These are phyloP conservation scores for Fulmarus glacialis DNA, from an alignment of 2,113 vertebrate genomes.

Conservation along the genomic window DNA sequence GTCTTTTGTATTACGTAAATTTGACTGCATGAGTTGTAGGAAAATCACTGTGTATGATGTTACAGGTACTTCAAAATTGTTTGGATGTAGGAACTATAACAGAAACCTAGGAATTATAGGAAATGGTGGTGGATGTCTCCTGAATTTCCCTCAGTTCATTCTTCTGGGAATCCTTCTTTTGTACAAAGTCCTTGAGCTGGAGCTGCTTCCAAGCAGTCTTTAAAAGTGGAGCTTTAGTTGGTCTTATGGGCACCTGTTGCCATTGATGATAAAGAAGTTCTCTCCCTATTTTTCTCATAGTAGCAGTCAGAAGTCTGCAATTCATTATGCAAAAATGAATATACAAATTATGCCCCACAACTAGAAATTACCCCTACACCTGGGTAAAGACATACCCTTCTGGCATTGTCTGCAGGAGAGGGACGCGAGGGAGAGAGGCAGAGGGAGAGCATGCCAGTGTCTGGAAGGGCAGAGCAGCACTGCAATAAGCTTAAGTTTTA, in stretches of 20 bases:
- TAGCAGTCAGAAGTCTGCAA: background rate
- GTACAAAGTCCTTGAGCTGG: background rate
- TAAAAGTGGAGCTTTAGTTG: background rate
- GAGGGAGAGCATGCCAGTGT: background rate
- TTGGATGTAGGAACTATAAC: background rate
- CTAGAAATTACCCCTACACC: background rate
- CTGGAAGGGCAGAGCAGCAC: background rate
- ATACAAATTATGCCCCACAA: too few species aligned
- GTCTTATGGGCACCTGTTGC: background rate
- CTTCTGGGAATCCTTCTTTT: background rate
- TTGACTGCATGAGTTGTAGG: slow-evolving; percentile 43
- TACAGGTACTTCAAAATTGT: slow-evolving; percentile 1
- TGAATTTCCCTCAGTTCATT: background rate
- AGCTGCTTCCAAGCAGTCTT: background rate
- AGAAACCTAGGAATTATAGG: background rate
- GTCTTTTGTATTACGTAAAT: slow-evolving; percentile 32
- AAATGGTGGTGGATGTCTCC: background rate
- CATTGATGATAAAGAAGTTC: background rate
- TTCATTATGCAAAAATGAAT: background rate
- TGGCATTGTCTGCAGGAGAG: background rate
- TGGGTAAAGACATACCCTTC: background rate
- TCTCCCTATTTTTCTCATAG: background rate
- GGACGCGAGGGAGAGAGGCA: too few species aligned
- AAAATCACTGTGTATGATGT: slow-evolving; percentile 16
- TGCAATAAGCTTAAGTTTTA: accelerated